A percentile compares a stretch with the other conserved stretches of the same genome.
These are phyloP conservation scores for Gavia stellata DNA, from an alignment of 2,113 vertebrate species.

Conservation along the genomic window DNA sequence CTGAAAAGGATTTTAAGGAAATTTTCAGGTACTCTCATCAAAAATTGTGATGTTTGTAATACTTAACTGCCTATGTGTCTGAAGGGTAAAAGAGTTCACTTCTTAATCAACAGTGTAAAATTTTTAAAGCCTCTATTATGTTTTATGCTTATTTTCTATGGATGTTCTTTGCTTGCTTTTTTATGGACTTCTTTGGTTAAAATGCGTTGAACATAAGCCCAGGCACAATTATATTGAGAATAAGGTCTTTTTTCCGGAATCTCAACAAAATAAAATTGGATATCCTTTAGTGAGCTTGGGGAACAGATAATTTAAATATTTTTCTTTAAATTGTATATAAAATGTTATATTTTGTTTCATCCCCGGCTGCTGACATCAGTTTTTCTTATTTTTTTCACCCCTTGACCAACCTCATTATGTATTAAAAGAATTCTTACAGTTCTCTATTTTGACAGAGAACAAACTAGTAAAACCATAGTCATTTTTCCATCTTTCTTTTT, in stretches of 20 bases:
- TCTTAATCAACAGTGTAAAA: background rate
- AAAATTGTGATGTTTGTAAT: background rate
- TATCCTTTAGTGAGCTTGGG: background rate
- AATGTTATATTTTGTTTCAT: background rate
- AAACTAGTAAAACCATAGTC: background rate
- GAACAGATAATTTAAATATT: background rate
- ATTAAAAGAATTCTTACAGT: background rate
- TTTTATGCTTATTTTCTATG: background rate
- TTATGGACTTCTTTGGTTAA: background rate
- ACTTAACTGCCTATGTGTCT: background rate
- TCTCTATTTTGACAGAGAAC: background rate
- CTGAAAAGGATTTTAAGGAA: background rate
- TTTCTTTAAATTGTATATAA: background rate
- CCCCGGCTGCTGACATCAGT: background rate
- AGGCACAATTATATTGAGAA: background rate
- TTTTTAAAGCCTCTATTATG: background rate
- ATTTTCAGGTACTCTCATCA: background rate
- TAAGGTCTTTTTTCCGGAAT: background rate
- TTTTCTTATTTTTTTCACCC: background rate
- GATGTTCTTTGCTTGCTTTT: background rate
- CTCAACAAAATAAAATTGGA: background rate
- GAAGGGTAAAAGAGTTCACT: background rate
- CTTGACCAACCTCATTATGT: rapidly evolving
- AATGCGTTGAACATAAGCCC: background rate
- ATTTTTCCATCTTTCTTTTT: background rate